These are phyloP conservation scores for Lasaia peninsularis DNA, from an alignment of 1,140 invertebrate genomes.

Conservation along the genomic window DNA sequence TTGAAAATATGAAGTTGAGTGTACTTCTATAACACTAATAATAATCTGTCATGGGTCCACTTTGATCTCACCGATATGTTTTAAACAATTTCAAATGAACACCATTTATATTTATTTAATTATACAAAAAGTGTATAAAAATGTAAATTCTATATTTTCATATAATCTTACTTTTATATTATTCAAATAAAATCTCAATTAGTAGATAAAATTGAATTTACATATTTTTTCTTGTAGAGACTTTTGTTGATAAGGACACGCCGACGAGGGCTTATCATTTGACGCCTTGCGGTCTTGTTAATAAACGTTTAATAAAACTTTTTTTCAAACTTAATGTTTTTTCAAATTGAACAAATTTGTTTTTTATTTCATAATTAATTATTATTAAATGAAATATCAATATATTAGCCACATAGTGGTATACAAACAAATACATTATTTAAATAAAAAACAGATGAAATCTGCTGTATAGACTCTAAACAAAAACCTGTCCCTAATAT, in stretches of 20 bases:
- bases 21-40: conserved; percentile 10
- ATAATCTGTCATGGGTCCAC: conserved; percentile 28
- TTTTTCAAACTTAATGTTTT: no score
- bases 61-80: conserved; percentile 26
- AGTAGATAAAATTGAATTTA: background rate
- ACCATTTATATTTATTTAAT: conserved; percentile 3
- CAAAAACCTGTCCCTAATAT: no score
- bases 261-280: no score
- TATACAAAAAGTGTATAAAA: background rate
- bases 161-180: background rate
- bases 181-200: background rate
- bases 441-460: background rate
- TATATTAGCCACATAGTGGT: no score
- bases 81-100: conserved; percentile 22
- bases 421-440: no score
- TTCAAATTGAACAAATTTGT: background rate
- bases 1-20: background rate
- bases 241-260: no score
- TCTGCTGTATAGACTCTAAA: no score
- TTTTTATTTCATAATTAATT: background rate
- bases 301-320: no score
- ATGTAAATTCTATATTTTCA: background rate
- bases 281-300: no score
- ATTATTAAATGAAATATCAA: no score
- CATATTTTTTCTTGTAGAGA: background rate